These are phyloP conservation scores for Xiphydria camelus DNA, from an alignment of 2,888 invertebrate genomes.

Conservation along the genomic window DNA sequence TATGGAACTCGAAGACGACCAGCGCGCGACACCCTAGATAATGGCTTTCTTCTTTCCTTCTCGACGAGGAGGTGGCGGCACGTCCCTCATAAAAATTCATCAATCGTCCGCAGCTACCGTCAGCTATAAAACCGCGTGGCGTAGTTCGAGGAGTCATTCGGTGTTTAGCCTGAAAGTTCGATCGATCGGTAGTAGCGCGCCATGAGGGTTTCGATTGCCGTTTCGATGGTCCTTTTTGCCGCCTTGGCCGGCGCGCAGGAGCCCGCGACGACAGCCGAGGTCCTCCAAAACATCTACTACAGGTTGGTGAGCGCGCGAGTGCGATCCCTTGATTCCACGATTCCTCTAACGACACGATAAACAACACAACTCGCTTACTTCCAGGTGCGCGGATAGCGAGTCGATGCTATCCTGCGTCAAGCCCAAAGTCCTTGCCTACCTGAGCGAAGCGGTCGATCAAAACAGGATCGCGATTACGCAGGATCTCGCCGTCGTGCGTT, in stretches of 20 bases:
- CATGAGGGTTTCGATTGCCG: constrained; percentile 46
- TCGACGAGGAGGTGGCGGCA: constrained; percentile 39
- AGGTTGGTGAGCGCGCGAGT: too few relatives aligned
- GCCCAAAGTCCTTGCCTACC: constrained; percentile 77
- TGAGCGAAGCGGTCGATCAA: constrained; percentile 68
- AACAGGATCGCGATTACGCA: constrained; percentile 76
- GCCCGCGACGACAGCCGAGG: constrained; percentile 44
- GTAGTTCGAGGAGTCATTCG: constrained; percentile 50
- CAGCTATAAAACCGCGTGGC: constrained; percentile 54
- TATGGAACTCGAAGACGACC: constrained; percentile 3
- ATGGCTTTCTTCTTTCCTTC: constrained; percentile 51
- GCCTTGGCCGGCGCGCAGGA: constrained; percentile 35
- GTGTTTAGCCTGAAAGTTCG: constrained; percentile 51
- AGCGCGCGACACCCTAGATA: constrained; percentile 44
- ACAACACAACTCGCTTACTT: too few relatives aligned
- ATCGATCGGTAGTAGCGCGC: constrained; percentile 33
- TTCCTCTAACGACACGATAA: background rate
- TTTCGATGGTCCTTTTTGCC: constrained; percentile 39
- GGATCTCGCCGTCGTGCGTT: constrained; percentile 74
- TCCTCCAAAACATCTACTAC: constrained; percentile 48
- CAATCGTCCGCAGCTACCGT: constrained; percentile 39
- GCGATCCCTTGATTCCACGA: background rate
- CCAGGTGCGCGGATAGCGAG: constrained; percentile 50
- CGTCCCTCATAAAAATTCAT: constrained; percentile 52
- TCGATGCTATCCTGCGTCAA: constrained; percentile 66